Evolutionary conservation across 2,888 invertebrate genomes (phyloP), one percentile per base, ranked within the genome.

Genomic region (Baccha elongata): DNA sequence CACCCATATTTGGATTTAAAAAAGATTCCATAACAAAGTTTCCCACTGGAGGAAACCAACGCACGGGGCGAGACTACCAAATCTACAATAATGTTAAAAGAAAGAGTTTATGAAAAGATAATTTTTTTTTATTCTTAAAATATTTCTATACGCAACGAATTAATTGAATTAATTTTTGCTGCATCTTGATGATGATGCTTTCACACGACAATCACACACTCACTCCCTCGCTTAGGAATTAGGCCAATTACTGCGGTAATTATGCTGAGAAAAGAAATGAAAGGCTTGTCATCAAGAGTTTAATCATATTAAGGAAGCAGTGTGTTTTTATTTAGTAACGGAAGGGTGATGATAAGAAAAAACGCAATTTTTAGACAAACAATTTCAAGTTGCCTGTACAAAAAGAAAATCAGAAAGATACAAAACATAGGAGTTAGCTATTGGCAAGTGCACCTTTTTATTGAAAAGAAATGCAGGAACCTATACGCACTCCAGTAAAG

Each of bases 111-210:
- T 21, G n/a, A 35, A 35, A 53, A 35, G 19, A 53, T 55, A 46
- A 68, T 60, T 42, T 50, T 64, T 52, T 15, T 52, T 10, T 15
- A 6, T 52, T 32, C 17, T 1, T 80, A 60, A n/a, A n/a, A 67
- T 60, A 48, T 29, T 42, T 44, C 50, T 69, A 19, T 35, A 76
- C 71, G 67, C 76, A 72, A 55, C 78, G 62, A 53, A 78, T 48
- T 67, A 83, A 83, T 83, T 83, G 72, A 78, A 83, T 83, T 83
- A 83, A 83, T 76, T 83, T 75, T 68, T 53, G 83, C 78, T 78
- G 72, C 83, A 78, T 53, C 67, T 67, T 52, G 60, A 73, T 76
- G 58, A 26, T 68, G 65, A 29, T 55, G 42, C 83, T 78, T 83
- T 83, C 83, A 83, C 83, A 83, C 83, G 83, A 76, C 72, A 78